Percentiles rank a stretch among this genome's conserved stretches.
Conservation (phyloP, 2,888 invertebrate species). For the Orchesellides sinensis region DNA sequence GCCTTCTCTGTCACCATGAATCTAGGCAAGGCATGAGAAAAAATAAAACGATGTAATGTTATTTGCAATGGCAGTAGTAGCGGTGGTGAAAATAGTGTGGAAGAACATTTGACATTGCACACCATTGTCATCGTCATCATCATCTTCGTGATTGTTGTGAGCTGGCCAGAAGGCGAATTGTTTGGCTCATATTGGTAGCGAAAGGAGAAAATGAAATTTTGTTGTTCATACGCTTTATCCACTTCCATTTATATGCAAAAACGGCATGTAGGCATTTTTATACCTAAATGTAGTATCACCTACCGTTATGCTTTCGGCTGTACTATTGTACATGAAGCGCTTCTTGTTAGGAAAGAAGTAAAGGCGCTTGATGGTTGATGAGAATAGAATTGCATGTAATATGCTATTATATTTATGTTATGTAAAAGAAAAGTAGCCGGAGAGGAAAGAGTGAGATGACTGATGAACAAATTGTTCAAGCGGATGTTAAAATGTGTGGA, state of each 20-base stretch:
- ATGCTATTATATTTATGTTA: background rate
- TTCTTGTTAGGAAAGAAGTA: background rate
- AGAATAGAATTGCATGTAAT: conserved; percentile 15
- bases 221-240: no score
- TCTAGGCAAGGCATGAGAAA: background rate
- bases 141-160: background rate
- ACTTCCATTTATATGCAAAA: no score
- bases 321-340: no score
- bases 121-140: conserved; percentile 20
- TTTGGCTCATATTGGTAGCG: background rate
- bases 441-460: background rate
- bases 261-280: no score
- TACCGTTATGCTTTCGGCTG: no score
- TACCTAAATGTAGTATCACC: no score
- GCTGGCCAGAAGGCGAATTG: background rate
- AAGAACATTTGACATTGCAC: conserved; percentile 19
- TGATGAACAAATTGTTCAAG: conserved; percentile 17
- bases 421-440: background rate
- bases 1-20: background rate
- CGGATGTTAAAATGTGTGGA: background rate
- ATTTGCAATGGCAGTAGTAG: background rate
- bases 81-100: conserved; percentile 1
- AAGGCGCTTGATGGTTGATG: background rate
- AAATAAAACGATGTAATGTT: conserved; percentile 1
- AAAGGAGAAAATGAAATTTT: background rate